phyloP scores from a whole-genome alignment of 2,888 invertebrate genomes.

The Coelinius sp. region DNA sequence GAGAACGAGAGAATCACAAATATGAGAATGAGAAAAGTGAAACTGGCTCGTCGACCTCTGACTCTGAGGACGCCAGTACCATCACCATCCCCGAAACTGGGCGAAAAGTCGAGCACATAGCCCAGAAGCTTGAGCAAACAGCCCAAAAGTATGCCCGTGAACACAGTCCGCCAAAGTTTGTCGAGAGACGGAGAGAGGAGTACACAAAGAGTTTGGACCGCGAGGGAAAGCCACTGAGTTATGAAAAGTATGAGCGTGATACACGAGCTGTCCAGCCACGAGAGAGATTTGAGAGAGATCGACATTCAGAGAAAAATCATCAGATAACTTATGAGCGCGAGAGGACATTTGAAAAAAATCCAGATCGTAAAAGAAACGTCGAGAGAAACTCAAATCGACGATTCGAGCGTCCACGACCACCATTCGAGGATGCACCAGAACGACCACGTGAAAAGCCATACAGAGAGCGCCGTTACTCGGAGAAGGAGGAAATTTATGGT shows the following conservation, averaged over 20 bases:
- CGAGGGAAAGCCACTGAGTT: slow-evolving; percentile 48
- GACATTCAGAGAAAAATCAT: slow-evolving; percentile 36
- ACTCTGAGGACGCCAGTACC: slow-evolving; percentile 67
- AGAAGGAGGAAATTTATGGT: slow-evolving; percentile 66
- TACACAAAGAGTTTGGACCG: slow-evolving; percentile 54
- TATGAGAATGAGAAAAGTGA: slow-evolving; percentile 62
- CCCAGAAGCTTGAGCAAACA: slow-evolving; percentile 68
- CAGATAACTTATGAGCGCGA: slow-evolving; percentile 58
- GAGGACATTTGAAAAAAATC: slow-evolving; percentile 61
- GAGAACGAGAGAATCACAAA: slow-evolving; percentile 50
- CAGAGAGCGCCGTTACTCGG: slow-evolving; percentile 63
- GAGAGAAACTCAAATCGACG: slow-evolving; percentile 58
- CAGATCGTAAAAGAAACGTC: slow-evolving; percentile 54
- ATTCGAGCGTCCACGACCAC: slow-evolving; percentile 66
- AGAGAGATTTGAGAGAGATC: slow-evolving; percentile 37
- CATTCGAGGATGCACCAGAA: slow-evolving; percentile 65
- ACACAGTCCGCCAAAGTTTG: slow-evolving; percentile 67
- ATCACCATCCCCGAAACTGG: slow-evolving; percentile 66
- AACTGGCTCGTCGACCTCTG: slow-evolving; percentile 57
- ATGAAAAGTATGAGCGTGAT: slow-evolving; percentile 56
- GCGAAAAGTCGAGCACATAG: slow-evolving; percentile 68
- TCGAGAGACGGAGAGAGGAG: slow-evolving; percentile 59
- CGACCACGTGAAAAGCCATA: slow-evolving; percentile 43
- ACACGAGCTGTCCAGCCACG: slow-evolving; percentile 34
- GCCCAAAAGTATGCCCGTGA: slow-evolving; percentile 68